These are phyloP conservation scores for Gymnosoma rotundatum DNA, from an alignment of 2,888 invertebrate species.

Conservation along the genomic window DNA sequence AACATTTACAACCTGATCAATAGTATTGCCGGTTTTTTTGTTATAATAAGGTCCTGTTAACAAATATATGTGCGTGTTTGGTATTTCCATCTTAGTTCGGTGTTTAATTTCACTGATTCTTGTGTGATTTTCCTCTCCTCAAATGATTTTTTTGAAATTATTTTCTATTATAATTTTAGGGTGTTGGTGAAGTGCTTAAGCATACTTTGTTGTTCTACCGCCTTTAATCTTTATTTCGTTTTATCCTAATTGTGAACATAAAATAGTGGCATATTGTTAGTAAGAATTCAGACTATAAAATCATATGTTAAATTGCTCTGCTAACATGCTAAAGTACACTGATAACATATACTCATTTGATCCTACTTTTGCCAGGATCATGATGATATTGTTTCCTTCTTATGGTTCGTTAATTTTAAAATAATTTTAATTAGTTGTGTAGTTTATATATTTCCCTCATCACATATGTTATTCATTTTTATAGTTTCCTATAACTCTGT, in stretches of 20 bases:
- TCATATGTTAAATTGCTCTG: slow-evolving; percentile 34
- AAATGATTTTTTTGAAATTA: not conserved
- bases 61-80: slow-evolving; percentile 25
- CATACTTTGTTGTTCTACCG: slow-evolving; percentile 51
- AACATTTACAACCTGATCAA: slow-evolving; percentile 8
- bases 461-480: slow-evolving; percentile 54
- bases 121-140: slow-evolving; percentile 69
- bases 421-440: slow-evolving; percentile 36
- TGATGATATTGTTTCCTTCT: slow-evolving; percentile 7
- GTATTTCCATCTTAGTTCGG: slow-evolving; percentile 45
- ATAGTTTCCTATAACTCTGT: slow-evolving; percentile 36
- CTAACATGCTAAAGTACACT: slow-evolving; percentile 32
- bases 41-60: slow-evolving; percentile 70
- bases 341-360: slow-evolving; percentile 19
- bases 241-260: not conserved
- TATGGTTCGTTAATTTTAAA: slow-evolving; percentile 10
- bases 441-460: slow-evolving; percentile 31
- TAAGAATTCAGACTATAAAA: slow-evolving; percentile 13
- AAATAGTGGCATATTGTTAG: slow-evolving; percentile 28
- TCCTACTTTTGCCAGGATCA: not conserved
- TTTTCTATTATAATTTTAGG: slow-evolving; percentile 11
- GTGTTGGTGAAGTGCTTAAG: slow-evolving; percentile 38
- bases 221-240: slow-evolving; percentile 32
- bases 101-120: slow-evolving; percentile 74
- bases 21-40: slow-evolving; percentile 17